A percentile compares a stretch with the other conserved stretches of the same genome.
These are phyloP conservation scores for Dinocampus coccinellae DNA, from an alignment of 2,888 invertebrate species.

Conservation along the genomic window DNA sequence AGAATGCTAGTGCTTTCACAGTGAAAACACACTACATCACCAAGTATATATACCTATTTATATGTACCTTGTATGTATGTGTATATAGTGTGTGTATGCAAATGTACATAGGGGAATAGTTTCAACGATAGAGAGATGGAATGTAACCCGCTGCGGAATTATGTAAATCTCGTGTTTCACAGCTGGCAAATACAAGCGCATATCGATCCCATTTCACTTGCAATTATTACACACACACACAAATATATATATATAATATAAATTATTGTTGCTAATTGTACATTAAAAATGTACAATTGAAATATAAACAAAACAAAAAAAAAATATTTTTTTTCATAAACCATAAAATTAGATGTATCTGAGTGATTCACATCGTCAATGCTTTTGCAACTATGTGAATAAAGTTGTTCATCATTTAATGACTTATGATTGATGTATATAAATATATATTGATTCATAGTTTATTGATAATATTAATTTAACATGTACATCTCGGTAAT, in stretches of 20 bases:
- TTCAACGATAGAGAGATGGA: neutral
- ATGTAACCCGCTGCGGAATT: slow-evolving; percentile 3
- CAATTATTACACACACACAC: neutral
- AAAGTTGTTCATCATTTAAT: neutral
- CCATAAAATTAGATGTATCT: no score
- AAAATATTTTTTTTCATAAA: no score
- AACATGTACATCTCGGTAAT: no score
- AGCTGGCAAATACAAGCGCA: neutral
- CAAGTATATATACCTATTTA: neutral
- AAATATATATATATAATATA: neutral
- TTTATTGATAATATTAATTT: no score
- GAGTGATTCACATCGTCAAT: no score
- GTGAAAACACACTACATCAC: neutral
- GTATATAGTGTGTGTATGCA: slow-evolving; percentile 20
- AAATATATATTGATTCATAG: no score
- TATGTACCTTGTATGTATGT: slow-evolving; percentile 1
- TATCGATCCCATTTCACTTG: neutral
- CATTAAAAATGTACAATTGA: neutral
- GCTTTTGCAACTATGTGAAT: neutral
- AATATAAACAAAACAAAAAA: no score
- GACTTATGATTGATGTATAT: neutral
- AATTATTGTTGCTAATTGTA: neutral
- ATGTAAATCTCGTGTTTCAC: slow-evolving; percentile 19
- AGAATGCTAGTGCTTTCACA: neutral
- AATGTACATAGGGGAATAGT: slow-evolving; percentile 1